Conservation (phyloP, 2,113 vertebrate species). For the Protobothrops flavoviridis region DNA sequence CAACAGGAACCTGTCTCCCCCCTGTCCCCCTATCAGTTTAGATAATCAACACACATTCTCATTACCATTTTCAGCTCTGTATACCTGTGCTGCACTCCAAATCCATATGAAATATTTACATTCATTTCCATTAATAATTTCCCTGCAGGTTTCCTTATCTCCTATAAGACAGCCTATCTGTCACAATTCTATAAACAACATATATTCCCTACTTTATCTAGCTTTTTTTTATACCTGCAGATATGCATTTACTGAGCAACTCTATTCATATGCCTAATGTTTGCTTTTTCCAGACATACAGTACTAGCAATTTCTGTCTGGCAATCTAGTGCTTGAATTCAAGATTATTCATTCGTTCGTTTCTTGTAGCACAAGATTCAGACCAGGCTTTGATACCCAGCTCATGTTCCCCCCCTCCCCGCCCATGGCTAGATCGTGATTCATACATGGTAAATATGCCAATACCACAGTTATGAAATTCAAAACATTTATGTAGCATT, state of each 20-base stretch:
- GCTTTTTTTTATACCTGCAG: not conserved
- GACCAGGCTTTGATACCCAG: not conserved
- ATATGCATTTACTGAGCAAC: not conserved
- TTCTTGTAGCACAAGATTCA: not conserved
- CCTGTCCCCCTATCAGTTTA: not conserved
- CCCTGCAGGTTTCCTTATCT: not conserved
- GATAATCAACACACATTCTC: not conserved
- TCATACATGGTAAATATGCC: not conserved
- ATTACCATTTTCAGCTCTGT: not conserved
- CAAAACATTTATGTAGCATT: not conserved
- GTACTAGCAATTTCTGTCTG: not conserved
- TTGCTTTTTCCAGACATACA: not conserved
- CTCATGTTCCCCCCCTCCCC: not conserved
- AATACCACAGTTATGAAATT: not conserved
- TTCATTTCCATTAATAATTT: not conserved
- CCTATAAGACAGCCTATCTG: not conserved
- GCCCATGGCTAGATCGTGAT: too few relatives aligned
- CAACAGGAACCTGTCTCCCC: not conserved
- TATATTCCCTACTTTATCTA: not conserved
- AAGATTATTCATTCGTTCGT: not conserved
- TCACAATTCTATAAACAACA: not conserved
- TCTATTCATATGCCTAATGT: not conserved
- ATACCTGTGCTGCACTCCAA: not conserved
- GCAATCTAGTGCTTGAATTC: not conserved
- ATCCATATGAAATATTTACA: not conserved